Base-by-base conservation (phyloP, 2,888 invertebrate species). In the Allolobophora icterica region DNA sequence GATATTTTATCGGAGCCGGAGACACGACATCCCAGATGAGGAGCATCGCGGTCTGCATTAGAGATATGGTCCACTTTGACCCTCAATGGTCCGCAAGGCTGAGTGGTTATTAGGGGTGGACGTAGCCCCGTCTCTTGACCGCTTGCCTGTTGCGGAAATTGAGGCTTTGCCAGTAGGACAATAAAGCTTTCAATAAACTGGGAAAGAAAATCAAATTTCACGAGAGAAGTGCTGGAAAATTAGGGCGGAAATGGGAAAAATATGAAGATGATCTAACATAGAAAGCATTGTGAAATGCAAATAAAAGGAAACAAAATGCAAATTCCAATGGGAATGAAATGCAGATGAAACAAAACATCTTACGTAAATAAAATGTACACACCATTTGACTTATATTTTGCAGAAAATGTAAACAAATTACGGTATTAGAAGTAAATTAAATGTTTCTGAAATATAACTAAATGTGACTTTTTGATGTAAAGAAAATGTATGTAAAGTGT, bases 161-260 rank as follows among this genome's bases (percentile, higher is more conserved):
- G 71, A n/a, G 71, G 71, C 71, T 71, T 71, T 71, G 71, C 71
- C 71, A 71, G 6, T 1, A n/a, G 11, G 71, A 71, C 71, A 71
- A 71, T 71, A 71, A 71, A 71, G 71, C 71, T 71, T n/a, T 71
- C 71, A 13, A 71, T 71, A n/a, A 71, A 71, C n/a, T 30, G 71
- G n/a, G n/a, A n/a, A 30, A 71, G 71, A 71, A n/a, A 71, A 71
- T 71, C 71, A 71, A n/a, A 71, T 71, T 71, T 71, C 71, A 71
- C 8, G n/a, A 30, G n/a, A 30, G n/a, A 13, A 71, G n/a, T 11
- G 30, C 11, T 71, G 71, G n/a, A 71, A 71, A 71, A 71, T n/a
- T 71, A 1, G 71, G n/a, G n/a, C 8, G 71, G n/a, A 71, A 71
- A n/a, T n/a, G 71, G 8, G n/a, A 30, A n/a, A 71, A 58, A 58